Percentiles rank a stretch among this genome's conserved stretches.
These are phyloP conservation scores for Tylochromis polylepis DNA, from an alignment of 2,113 vertebrate species.

Conservation along the genomic window DNA sequence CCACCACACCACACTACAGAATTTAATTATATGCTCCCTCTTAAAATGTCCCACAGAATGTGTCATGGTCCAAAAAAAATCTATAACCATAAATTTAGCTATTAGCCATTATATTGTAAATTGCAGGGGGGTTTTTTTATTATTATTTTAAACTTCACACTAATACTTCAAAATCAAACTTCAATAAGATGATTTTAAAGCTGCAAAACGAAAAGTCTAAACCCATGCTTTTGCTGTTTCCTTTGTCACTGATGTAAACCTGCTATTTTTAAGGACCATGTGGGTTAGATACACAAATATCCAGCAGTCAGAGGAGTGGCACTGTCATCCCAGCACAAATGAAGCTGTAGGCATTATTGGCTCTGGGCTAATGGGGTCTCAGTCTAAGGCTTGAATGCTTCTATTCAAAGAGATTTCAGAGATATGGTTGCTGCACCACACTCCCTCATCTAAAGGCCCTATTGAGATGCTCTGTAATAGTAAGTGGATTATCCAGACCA, in stretches of 20 bases:
- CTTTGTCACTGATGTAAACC: background rate
- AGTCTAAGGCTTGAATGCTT: background rate
- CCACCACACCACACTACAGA: background rate
- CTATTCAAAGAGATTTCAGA: background rate
- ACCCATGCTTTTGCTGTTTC: background rate
- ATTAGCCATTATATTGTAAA: background rate
- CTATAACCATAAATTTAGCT: background rate
- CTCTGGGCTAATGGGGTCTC: background rate
- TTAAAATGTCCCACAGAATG: background rate
- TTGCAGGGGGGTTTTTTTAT: background rate
- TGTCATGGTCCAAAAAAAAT: background rate
- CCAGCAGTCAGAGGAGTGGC: background rate
- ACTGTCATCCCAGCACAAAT: background rate
- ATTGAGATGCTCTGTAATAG: constrained; percentile 34
- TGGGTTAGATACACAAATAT: background rate
- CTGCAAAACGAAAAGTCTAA: background rate
- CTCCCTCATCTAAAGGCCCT: background rate
- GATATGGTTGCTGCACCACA: background rate
- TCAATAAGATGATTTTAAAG: background rate
- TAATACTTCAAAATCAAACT: background rate
- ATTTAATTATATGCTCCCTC: background rate
- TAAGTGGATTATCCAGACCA: constrained; percentile 64
- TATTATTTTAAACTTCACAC: background rate
- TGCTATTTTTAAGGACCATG: background rate
- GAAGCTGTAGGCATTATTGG: background rate